Evolutionary conservation across 1,140 invertebrate species (phyloP), one percentile per base, ranked within the genome.

Genomic region (Drosophila yakuba): DNA sequence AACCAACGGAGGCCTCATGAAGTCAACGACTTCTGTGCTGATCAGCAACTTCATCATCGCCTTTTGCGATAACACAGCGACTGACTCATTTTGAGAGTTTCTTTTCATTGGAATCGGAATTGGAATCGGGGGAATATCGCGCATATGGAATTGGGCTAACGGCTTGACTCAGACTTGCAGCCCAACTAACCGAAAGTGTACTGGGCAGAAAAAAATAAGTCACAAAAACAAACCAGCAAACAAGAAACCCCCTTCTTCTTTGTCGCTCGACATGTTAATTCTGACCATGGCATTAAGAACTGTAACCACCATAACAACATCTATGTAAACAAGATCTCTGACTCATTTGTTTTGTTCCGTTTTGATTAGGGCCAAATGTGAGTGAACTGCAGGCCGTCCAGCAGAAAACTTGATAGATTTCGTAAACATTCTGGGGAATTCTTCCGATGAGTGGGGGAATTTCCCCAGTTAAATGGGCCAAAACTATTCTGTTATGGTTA

Each of bases 321-420:
- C 36, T 51, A 71, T 71, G 51, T 50, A 71, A 71, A 71, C 67
- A 69, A 71, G 67, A 51, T 61, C 68, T 69, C 52, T 88, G 84
- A 89, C 75, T 88, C 76, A 79, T 76, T 78, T 61, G 71, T 78
- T 86, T 71, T 86, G 81, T 78, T 80, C 78, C 80, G 82, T 76
- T 86, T 85, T 86, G 82, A 81, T 85, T 81, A 86, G 80, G 82
- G 82, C 82, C 81, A 85, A 85, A 86, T 74, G 81, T 85, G 82
- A 85, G 62, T 85, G 81, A 84, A 84, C 81, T 79, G 72, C 56
- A 44, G 57, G 43, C 62, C 25, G 54, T 51, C 55, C 50, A 28
- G 64, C 50, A 73, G 68, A 73, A 54, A 64, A 81, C 75, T 62
- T 85, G 73, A 84, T 80, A 80, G 77, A 74, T 75, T 74, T 74